Conservation (phyloP, 2,888 invertebrate species). For the Nemotelus nigrinus region DNA sequence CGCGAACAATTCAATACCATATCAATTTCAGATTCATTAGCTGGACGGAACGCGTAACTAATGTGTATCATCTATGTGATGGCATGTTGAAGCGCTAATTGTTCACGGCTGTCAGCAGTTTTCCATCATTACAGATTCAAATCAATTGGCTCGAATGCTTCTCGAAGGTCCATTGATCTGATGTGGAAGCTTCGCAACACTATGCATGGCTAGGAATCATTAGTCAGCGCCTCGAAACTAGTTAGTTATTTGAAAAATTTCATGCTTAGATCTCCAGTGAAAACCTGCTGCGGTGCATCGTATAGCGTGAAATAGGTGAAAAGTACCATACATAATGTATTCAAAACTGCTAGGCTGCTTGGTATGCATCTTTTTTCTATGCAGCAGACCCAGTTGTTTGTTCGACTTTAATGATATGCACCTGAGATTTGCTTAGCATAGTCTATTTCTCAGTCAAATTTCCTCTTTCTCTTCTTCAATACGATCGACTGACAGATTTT, state of each 20-base stretch:
- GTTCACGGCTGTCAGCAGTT: background rate
- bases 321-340: background rate
- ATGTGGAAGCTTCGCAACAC: background rate
- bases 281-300: constrained; percentile 2
- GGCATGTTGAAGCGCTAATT: background rate
- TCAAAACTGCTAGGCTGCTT: too few relatives aligned
- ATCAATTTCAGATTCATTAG: too few relatives aligned
- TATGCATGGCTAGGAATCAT: constrained; percentile 19
- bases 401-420: background rate
- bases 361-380: too few relatives aligned
- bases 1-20: too few relatives aligned
- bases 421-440: constrained; percentile 20
- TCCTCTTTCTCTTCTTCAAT: background rate
- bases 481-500: too few relatives aligned
- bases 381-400: too few relatives aligned
- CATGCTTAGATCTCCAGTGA: constrained; percentile 7
- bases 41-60: too few relatives aligned
- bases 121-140: background rate
- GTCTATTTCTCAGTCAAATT: constrained; percentile 22
- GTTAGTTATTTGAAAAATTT: constrained; percentile 2
- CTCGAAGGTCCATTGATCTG: constrained; percentile 11
- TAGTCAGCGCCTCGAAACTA: constrained; percentile 2
- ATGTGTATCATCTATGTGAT: background rate
- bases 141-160: background rate
- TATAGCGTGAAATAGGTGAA: background rate